phyloP scores from a whole-genome alignment of 2,797 vertebrate genomes.

The Phoebastria nigripes region DNA sequence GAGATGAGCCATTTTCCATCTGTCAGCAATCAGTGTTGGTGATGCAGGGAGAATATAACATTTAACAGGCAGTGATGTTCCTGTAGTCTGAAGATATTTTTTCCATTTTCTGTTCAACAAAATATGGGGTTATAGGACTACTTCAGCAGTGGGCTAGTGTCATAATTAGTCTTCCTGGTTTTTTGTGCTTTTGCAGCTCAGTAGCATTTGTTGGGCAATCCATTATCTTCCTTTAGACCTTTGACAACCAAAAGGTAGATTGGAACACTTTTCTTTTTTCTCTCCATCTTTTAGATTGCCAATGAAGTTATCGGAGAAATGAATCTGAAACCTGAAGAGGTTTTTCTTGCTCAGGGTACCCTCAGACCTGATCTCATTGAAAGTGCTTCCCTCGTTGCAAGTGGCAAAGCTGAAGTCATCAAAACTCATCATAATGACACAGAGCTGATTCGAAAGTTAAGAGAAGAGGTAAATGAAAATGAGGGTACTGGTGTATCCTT shows the following conservation, averaged over 20 bases:
- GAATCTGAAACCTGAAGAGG: conserved; percentile 96
- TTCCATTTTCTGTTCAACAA: background rate
- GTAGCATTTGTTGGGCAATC: background rate
- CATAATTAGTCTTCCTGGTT: background rate
- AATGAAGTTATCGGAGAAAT: conserved; percentile 98
- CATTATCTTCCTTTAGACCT: rapidly evolving
- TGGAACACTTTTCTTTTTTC: rapidly evolving
- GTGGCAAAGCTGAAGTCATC: conserved; percentile 95
- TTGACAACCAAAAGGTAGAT: background rate
- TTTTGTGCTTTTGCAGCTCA: background rate
- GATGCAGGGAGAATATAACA: background rate
- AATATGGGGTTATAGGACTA: background rate
- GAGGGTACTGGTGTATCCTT: background rate
- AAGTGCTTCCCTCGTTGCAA: conserved; percentile 92
- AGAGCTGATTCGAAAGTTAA: conserved; percentile 94
- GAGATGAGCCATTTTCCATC: background rate
- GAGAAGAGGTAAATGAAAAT: conserved; percentile 85
- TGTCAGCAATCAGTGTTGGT: background rate
- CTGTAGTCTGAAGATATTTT: background rate
- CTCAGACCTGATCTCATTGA: conserved; percentile 97
- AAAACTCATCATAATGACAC: conserved; percentile 99
- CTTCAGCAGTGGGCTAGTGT: background rate
- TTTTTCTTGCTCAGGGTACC: conserved; percentile 95
- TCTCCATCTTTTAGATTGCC: conserved; percentile 82
- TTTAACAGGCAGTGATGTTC: background rate